A percentile compares a stretch with the other conserved stretches of the same genome.
Conservation (phyloP, 2,797 vertebrate species). For the Enteromius anoplus region DNA sequence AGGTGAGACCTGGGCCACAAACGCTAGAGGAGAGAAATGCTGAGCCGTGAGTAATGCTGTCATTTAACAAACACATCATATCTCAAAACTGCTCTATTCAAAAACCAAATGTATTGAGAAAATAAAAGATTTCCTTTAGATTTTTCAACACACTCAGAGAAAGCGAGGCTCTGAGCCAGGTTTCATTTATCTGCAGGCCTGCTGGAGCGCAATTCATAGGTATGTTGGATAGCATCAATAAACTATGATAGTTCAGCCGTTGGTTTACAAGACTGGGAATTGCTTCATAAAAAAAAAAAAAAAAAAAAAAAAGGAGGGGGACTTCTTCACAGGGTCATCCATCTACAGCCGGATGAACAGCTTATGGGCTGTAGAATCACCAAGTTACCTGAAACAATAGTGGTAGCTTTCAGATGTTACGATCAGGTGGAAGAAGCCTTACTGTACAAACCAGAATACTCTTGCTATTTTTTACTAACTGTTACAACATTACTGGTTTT, state of each 20-base stretch:
- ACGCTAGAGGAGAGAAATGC: constrained; percentile 44
- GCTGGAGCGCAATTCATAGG: constrained; percentile 52
- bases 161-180: constrained; percentile 9
- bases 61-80: not conserved
- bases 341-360: constrained; percentile 47
- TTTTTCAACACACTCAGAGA: not conserved
- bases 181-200: constrained; percentile 33
- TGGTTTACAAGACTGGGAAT: constrained; percentile 52
- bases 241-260: constrained; percentile 45
- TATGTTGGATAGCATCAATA: constrained; percentile 55
- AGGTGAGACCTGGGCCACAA: constrained; percentile 47
- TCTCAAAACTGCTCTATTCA: constrained; percentile 3
- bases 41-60: constrained; percentile 32
- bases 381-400: constrained; percentile 28
- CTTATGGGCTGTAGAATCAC: constrained; percentile 39
- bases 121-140: constrained; percentile 8
- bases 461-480: not conserved
- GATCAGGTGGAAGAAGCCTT: not conserved
- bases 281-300: constrained; percentile 9
- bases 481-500: not conserved
- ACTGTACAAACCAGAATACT: constrained; percentile 19
- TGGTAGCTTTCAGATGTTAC: constrained; percentile 6
- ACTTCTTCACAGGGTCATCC: constrained; percentile 17
- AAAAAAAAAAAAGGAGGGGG: constrained; percentile 28
- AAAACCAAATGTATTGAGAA: constrained; percentile 2